Evolutionary conservation across 2,888 invertebrate species (phyloP).

Genomic region (Melanargia galathea): DNA sequence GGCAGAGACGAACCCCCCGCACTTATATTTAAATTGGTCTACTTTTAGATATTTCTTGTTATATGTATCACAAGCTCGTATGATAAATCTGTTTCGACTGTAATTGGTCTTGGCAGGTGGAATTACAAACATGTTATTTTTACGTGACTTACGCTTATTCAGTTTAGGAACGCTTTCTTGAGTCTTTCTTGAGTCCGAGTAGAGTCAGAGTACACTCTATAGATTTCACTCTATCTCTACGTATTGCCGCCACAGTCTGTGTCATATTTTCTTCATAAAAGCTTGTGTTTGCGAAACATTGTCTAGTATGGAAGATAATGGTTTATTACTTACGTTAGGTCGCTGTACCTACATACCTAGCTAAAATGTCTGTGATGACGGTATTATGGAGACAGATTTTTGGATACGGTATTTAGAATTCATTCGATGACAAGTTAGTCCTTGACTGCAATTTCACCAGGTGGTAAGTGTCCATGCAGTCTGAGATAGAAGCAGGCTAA

Average conservation of each 20-base stretch:
- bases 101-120: no score
- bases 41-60: no score
- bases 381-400: not conserved
- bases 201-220: no score
- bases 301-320: slow-evolving; percentile 27
- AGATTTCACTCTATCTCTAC: not conserved
- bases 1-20: no score
- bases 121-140: no score
- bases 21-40: no score
- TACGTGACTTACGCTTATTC: no score
- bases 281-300: slow-evolving; percentile 21
- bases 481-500: no score
- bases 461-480: not conserved
- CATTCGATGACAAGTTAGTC: not conserved
- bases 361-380: slow-evolving; percentile 3
- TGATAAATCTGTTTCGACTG: no score
- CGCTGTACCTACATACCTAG: slow-evolving; percentile 21
- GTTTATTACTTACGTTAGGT: slow-evolving; percentile 37
- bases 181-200: no score
- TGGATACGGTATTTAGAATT: slow-evolving; percentile 24
- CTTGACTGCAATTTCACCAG: not conserved
- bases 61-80: no score
- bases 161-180: no score
- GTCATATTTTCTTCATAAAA: slow-evolving; percentile 19
- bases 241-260: not conserved